Percentiles rank a stretch among this genome's conserved stretches.
phyloP scores from a whole-genome alignment of 1,140 invertebrate species.

The Drosophila melanogaster region Release_6_plus_ISO1_MT NT_033777.3:16886001-16886500 shows the following conservation, averaged over 20 bases:
- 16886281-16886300: slow-evolving; percentile 31
- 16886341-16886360: slow-evolving; percentile 31
- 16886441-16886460: slow-evolving; percentile 69
- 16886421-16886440: neutral
- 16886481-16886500: slow-evolving; percentile 49
- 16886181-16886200: slow-evolving; percentile 42
- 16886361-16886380: slow-evolving; percentile 54
- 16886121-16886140: slow-evolving; percentile 4
- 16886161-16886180: slow-evolving; percentile 54
- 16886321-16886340: slow-evolving; percentile 35
- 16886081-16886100: slow-evolving; percentile 2
- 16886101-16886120: slow-evolving; percentile 14
- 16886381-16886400: slow-evolving; percentile 39
- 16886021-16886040: neutral
- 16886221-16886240: slow-evolving; percentile 61
- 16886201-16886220: slow-evolving; percentile 40
- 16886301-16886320: slow-evolving; percentile 30
- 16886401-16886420: neutral
- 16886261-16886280: slow-evolving; percentile 40
- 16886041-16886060: neutral
- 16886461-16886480: slow-evolving; percentile 71
- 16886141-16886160: slow-evolving; percentile 28
- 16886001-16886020: neutral
- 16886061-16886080: neutral
- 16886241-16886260: slow-evolving; percentile 79